Percentiles rank a stretch among this genome's conserved stretches.
These are phyloP conservation scores for Xylota segnis DNA, from an alignment of 2,888 invertebrate genomes.

Conservation along the genomic window DNA sequence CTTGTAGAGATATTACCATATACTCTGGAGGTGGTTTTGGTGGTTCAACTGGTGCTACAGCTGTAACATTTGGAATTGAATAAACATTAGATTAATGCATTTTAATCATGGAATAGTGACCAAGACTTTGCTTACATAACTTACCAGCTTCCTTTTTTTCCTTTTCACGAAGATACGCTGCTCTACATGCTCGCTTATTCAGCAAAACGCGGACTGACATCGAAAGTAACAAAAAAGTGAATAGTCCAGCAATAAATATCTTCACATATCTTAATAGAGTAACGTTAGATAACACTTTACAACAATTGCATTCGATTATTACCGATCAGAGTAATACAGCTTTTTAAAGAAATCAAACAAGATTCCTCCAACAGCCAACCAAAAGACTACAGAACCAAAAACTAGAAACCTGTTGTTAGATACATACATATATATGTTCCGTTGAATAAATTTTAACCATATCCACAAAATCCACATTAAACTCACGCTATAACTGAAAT, in stretches of 20 bases:
- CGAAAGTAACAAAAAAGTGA: slow-evolving; percentile 1
- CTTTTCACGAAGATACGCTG: not conserved
- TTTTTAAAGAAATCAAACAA: slow-evolving; percentile 11
- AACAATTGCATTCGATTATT: not conserved
- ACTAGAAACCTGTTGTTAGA: slow-evolving; percentile 5
- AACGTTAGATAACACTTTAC: not conserved
- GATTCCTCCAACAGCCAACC: slow-evolving; percentile 11
- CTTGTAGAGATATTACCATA: slow-evolving; percentile 25
- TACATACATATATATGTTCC: not conserved
- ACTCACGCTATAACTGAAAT: slow-evolving; percentile 17
- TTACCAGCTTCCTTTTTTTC: not conserved
- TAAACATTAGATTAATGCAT: not conserved
- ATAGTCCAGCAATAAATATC: not conserved
- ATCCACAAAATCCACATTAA: no score
- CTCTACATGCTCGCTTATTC: not conserved
- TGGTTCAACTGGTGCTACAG: not conserved
- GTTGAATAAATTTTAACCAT: not conserved
- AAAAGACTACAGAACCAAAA: slow-evolving; percentile 23
- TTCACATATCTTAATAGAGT: slow-evolving; percentile 13
- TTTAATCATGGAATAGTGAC: no score
- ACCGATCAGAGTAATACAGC: slow-evolving; percentile 27
- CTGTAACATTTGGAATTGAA: not conserved
- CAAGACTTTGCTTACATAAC: no score
- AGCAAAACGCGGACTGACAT: not conserved
- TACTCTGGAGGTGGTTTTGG: slow-evolving; percentile 34